Evolutionary conservation across 2,888 invertebrate species (phyloP).

Genomic region (Leucoma salicis): DNA sequence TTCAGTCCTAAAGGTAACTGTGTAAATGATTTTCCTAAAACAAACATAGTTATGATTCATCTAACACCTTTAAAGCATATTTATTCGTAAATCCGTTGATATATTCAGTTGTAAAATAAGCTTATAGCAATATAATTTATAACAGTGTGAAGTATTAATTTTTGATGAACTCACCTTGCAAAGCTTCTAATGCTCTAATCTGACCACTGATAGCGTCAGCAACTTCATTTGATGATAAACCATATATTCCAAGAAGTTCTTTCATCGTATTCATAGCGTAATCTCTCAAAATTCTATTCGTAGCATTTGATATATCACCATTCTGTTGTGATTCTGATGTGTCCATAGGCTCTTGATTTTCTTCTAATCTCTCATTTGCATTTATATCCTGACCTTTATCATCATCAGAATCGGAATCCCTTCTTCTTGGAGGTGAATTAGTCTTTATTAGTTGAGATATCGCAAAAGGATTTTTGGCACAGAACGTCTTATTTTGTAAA

Average conservation of each 20-base stretch:
- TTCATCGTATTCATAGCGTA: conserved; percentile 91
- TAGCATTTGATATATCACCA: conserved; percentile 70
- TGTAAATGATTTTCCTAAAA: conserved; percentile 70
- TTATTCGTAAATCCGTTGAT: not conserved
- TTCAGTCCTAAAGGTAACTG: conserved; percentile 70
- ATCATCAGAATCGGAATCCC: conserved; percentile 76
- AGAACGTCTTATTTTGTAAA: conserved; percentile 78
- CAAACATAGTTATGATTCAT: no score
- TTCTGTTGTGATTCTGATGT: conserved; percentile 57
- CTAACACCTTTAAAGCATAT: no score
- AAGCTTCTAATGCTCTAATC: conserved; percentile 85
- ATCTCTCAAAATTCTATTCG: conserved; percentile 86
- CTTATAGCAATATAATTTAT: conserved; percentile 25
- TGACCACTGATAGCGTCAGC: conserved; percentile 86
- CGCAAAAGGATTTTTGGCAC: conserved; percentile 82
- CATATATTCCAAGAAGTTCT: conserved; percentile 89
- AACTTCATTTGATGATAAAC: conserved; percentile 86
- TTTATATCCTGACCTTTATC: conserved; percentile 76
- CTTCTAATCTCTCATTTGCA: conserved; percentile 71
- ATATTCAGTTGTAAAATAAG: conserved; percentile 1
- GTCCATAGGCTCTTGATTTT: conserved; percentile 58
- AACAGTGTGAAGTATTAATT: conserved; percentile 16
- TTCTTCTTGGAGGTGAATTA: conserved; percentile 78
- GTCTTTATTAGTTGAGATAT: conserved; percentile 81
- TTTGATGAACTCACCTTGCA: conserved; percentile 81